Evolutionary conservation across 1,140 invertebrate species (phyloP).

Genomic region (Habropoda laboriosa): DNA sequence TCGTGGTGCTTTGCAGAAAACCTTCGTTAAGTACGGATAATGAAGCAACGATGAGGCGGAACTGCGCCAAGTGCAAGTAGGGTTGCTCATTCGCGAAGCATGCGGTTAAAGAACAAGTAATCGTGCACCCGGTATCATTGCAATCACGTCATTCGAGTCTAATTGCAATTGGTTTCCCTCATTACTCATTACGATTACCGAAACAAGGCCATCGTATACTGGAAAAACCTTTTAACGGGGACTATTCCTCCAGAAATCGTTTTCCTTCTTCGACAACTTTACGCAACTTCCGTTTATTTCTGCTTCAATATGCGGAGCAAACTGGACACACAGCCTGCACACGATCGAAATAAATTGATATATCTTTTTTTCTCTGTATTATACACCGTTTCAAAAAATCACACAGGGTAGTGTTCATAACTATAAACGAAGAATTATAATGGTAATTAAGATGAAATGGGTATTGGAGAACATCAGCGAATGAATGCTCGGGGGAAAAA

Average conservation of each 20-base stretch:
- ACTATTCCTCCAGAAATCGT: not conserved
- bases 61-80: slow-evolving; percentile 30
- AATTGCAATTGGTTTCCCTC: slow-evolving; percentile 31
- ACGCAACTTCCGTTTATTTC: not conserved
- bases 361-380: no score
- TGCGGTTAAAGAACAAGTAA: slow-evolving; percentile 36
- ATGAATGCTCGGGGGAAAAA: not conserved
- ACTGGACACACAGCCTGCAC: no score
- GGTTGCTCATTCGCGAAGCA: not conserved
- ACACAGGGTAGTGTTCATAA: no score
- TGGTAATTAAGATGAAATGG: not conserved
- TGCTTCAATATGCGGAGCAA: no score
- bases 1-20: slow-evolving; percentile 39
- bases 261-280: not conserved
- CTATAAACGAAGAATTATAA: not conserved
- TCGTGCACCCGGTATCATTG: slow-evolving; percentile 34
- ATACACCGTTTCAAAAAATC: no score
- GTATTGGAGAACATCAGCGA: not conserved
- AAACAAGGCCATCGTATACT: slow-evolving; percentile 16
- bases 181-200: slow-evolving; percentile 35
- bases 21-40: slow-evolving; percentile 54
- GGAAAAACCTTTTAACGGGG: not conserved
- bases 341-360: no score
- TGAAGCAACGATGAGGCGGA: slow-evolving; percentile 47
- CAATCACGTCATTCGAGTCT: slow-evolving; percentile 41